Base-by-base conservation (phyloP, 1,140 invertebrate genomes). In the Hypothenemus hampei region DNA sequence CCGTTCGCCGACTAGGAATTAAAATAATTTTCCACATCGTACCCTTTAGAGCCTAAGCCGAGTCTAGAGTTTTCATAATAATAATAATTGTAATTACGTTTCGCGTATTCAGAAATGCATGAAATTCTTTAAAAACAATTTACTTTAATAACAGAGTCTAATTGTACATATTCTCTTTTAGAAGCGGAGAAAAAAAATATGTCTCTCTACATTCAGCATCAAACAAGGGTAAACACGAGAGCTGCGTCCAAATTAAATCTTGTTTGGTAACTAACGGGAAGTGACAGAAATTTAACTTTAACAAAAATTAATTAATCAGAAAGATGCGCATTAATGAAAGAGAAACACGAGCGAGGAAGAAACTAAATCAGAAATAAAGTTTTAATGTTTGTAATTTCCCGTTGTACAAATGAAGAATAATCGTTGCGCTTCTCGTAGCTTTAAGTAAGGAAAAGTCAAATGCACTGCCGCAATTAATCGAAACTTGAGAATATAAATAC, bases 261-360 rank as follows among this genome's bases (percentile, higher is more conserved):
- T n/a, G n/a, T n/a, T n/a, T n/a, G n/a, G 26, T 31, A 1, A 31
- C 8, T 31, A 47, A 35, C 16, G 16, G 22, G 46, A 36, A 21
- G 39, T n/a, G 20, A 20, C 48, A 51, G n/a, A n/a, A 41, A 51
- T 20, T 15, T 51, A 51, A 51, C 48, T 39, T 40, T 23, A 51
- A 51, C 48, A 51, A 51, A 51, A 51, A 51, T 49, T 40, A 51
- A 40, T 51, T 51, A 51, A 51, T 51, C 35, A 51, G 36, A 29
- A 29, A 35, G 37, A 31, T 29, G 48, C 36, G 23, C 36, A 13
- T 41, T 41, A 51, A 51, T 40, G 36, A 51, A 51, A 19, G 16
- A 40, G 24, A 24, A 51, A 41, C 48, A 41, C 24, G 48, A 26
- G 48, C 23, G 18, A 41, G 39, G 21, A 37, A 13, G 8, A 23